Conservation (phyloP, 1,140 invertebrate genomes). For the Macrobrachium nipponense region DNA sequence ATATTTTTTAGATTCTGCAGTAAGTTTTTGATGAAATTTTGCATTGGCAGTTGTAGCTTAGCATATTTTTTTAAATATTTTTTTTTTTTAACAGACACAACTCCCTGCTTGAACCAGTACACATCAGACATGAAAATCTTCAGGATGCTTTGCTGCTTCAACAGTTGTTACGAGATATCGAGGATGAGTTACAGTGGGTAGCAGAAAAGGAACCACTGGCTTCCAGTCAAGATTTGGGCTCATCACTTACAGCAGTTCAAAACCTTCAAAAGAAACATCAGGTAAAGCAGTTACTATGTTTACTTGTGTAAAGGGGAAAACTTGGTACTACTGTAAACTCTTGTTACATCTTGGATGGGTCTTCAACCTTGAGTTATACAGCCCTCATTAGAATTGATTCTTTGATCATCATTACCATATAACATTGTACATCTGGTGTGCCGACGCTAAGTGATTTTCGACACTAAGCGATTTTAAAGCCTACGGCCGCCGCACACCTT, state of each 20-base stretch:
- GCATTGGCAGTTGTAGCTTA: not conserved
- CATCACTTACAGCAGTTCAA: slow-evolving; percentile 90
- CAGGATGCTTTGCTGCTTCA: slow-evolving; percentile 88
- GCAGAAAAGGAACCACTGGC: slow-evolving; percentile 88
- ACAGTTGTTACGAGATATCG: slow-evolving; percentile 81
- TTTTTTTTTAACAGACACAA: slow-evolving; percentile 75
- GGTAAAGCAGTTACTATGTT: slow-evolving; percentile 64
- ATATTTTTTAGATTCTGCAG: not conserved
- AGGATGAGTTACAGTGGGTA: slow-evolving; percentile 88
- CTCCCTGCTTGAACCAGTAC: slow-evolving; percentile 87
- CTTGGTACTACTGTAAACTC: not conserved
- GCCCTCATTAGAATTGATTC: no score
- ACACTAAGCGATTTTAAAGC: no score
- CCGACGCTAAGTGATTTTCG: no score
- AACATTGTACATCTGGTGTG: no score
- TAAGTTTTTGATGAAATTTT: not conserved
- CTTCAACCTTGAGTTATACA: not conserved
- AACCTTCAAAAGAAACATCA: slow-evolving; percentile 96
- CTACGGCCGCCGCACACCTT: no score
- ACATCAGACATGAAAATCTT: slow-evolving; percentile 88
- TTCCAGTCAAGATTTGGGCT: slow-evolving; percentile 81
- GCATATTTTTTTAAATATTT: not conserved
- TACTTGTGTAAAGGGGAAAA: no score
- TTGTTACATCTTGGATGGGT: not conserved
- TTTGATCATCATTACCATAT: no score